phyloP scores from a whole-genome alignment of 2,888 invertebrate genomes.

The Cephus pulcher region DNA sequence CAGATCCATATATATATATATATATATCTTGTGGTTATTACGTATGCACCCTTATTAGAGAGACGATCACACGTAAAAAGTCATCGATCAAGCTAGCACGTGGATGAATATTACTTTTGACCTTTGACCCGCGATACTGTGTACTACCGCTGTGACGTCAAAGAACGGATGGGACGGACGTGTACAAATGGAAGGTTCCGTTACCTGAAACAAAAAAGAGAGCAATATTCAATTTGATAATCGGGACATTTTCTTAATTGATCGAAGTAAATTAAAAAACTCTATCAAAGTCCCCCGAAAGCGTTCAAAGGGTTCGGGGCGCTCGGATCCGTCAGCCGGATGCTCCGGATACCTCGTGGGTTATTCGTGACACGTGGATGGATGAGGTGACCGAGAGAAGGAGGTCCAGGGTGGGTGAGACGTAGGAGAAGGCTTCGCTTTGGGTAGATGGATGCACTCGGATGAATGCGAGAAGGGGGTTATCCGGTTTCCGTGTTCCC shows the following conservation, averaged over 20 bases:
- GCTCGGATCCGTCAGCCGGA: not conserved
- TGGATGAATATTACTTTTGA: not conserved
- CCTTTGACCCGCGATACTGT: not conserved
- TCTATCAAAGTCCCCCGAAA: not conserved
- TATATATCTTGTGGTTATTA: not conserved
- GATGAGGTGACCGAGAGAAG: not conserved
- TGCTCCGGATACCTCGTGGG: not conserved
- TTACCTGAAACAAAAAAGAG: constrained; percentile 32
- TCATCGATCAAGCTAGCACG: not conserved
- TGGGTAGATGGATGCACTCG: constrained; percentile 16
- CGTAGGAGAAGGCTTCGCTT: not conserved
- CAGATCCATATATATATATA: not conserved
- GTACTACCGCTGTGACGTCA: not conserved
- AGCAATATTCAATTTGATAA: not conserved
- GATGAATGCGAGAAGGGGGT: constrained; percentile 28
- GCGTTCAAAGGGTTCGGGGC: not conserved
- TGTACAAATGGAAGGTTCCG: not conserved
- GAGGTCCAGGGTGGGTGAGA: not conserved
- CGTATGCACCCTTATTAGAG: not conserved
- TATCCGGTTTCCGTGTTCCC: constrained; percentile 35
- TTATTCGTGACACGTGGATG: not conserved
- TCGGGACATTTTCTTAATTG: not conserved
- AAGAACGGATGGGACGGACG: not conserved
- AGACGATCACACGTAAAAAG: not conserved
- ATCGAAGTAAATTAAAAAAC: not conserved